phyloP scores from a whole-genome alignment of 2,797 vertebrate species.

The Trematomus bernacchii region DNA sequence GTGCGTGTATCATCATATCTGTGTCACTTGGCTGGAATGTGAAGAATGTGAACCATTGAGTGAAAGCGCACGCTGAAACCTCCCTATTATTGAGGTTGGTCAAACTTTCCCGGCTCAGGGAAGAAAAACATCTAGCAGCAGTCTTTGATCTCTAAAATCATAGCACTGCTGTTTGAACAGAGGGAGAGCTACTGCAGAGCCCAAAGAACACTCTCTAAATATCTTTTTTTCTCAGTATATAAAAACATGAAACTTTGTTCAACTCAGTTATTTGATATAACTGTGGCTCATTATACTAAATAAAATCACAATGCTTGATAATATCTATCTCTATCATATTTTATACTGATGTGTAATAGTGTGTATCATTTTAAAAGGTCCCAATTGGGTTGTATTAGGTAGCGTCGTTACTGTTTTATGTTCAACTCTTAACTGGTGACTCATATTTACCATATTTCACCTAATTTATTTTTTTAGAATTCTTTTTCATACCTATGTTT shows the following conservation, averaged over 20 bases:
- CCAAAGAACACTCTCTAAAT: slow-evolving; percentile 1
- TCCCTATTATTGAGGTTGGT: slow-evolving; percentile 52
- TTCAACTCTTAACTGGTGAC: too few species aligned
- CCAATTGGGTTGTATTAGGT: too few species aligned
- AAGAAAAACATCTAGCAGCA: slow-evolving; percentile 59
- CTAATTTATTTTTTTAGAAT: neutral
- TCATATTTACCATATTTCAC: too few species aligned
- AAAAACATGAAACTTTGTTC: neutral
- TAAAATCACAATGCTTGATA: too few species aligned
- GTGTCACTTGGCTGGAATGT: slow-evolving; percentile 70
- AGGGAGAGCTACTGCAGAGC: slow-evolving; percentile 33
- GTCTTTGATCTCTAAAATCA: slow-evolving; percentile 53
- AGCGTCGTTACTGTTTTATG: too few species aligned
- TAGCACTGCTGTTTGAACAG: slow-evolving; percentile 45
- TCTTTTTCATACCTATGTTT: neutral
- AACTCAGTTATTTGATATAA: neutral
- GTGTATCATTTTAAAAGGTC: too few species aligned
- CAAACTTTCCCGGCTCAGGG: slow-evolving; percentile 51
- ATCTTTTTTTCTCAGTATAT: neutral
- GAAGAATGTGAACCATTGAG: slow-evolving; percentile 62
- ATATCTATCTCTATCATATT: too few species aligned
- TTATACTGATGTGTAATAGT: too few species aligned
- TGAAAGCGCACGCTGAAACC: slow-evolving; percentile 62
- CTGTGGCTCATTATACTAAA: neutral
- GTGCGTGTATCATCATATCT: slow-evolving; percentile 53